Base-by-base conservation (phyloP, 53 echinoderm and acorn worm genomes). In the Luidia sarsii region DNA sequence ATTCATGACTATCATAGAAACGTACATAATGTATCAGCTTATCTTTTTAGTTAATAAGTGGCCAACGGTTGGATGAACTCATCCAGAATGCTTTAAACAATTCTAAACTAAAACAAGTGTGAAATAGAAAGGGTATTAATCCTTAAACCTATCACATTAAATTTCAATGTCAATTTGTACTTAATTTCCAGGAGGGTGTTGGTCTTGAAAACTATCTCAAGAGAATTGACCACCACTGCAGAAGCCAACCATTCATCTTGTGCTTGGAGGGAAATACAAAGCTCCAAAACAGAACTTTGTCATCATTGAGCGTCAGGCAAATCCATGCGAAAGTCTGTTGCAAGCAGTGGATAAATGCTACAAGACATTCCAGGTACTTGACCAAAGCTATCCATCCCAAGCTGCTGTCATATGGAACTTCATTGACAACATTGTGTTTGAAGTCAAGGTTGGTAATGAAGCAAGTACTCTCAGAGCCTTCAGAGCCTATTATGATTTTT, bases 401-500 rank as follows among this genome's bases (percentile, higher is more conserved):
- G 81, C 53, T n/a, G 3, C 36, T 0, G 38, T 27, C 13, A 22
- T 51, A 1, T 82, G 82, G 82, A 8, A 53, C 2, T 66, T 82
- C 38, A 24, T 82, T 7, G 65, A 82, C n/a, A 52, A 23, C 27
- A 8, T 68, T 32, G 53, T 67, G 19, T 82, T 36, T 51, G 52
- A 55, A 15, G 54, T 82, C 3, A 25, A 32, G 11, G 49, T 64
- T 8, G 27, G 21, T 22, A 32, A 62, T 48, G 50, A 80, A 7
- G 18, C 65, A 39, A 65, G 80, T 11, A 3, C 80, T 18, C 31
- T 80, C 24, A 80, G 35, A 64, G 64, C 80, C 0, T 80, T 65
- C 29, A 64, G 80, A 32, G 80, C 80, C 15, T 65, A 65, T 64
- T 80, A 64, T 32, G 46, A 80, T 34, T 80, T 80, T 30, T n/a